Base-by-base conservation (phyloP, 2,888 invertebrate species). In the Venusia cambrica region DNA sequence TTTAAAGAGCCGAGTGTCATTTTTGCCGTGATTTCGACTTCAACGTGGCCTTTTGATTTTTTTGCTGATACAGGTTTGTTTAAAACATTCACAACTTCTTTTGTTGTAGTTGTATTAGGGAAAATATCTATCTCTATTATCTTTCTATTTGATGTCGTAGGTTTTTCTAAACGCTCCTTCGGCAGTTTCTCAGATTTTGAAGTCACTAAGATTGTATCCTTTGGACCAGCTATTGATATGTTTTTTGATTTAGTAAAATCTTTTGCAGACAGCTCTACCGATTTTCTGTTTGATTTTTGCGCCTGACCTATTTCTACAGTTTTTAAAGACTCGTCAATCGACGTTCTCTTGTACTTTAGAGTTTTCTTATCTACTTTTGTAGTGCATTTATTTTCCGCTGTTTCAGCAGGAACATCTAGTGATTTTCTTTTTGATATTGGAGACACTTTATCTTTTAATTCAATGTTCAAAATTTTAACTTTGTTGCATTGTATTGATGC, bases 81-180 rank as follows among this genome's bases (percentile, higher is more conserved):
- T 1, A 7, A 5, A 1, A 6, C 21, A 6, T 16, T 31, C 5
- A 6, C 12, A 26, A 5, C 18, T 30, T 40, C 38, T 12, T 1
- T 2, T 24, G 22, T 15, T 11, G 30, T 29, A 5, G 24, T 19
- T 15, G 28, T n/a, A 10, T 30, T n/a, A n/a, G 33, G 14, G 32
- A 38, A 38, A 4, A 39, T 7, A 13, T 39, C 30, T 1, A 39
- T 31, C 11, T 39, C 34, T 27, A 22, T 21, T 22, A 35, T 26
- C 17, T 19, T 22, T 16, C 10, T 10, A n/a, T 22, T 20, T 5
- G 21, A 16, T 16, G 15, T 30, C 3, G 6, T 2, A 7, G n/a
- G 10, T 16, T 5, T 7, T 10, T 5, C 22, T 18, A 1, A 12
- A n/a, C 11, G 5, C 1, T 4, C 10, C 16, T 6, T 26, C 15